Evolutionary conservation across 2,888 invertebrate genomes (phyloP), one percentile per base, ranked within the genome.

Genomic region (Rhynchonema sp.): DNA sequence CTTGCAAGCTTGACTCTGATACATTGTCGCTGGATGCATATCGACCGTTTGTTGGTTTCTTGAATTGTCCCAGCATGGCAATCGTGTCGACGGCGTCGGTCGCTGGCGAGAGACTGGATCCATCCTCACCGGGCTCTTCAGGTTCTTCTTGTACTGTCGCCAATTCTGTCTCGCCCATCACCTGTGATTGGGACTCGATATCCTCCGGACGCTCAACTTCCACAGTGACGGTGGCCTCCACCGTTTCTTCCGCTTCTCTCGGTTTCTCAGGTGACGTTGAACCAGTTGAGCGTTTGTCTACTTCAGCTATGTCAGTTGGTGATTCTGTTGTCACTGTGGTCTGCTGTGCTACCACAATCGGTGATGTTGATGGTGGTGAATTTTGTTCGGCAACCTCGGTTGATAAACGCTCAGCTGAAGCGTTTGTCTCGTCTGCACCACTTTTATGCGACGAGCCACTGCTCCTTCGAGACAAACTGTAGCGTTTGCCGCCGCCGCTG

Each of bases 141-240:
- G 66, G 65, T 49, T 67, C 67, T 60, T 70, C 70, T 28, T 65
- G 66, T 9, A 68, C 68, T 9, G 67, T 66, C 53, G 65, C 67
- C 46, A 67, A 60, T 49, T 49, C 49, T n/a, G 49, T 13, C n/a
- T 49, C 49, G 49, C 3, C 13, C 9, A 49, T n/a, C 6, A 17
- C 49, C n/a, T 17, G 49, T 6, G 49, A 49, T 23, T 49, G 9
- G 9, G 9, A 13, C 3, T 6, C 49, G 23, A 49, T n/a, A n/a
- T 49, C 49, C 3, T n/a, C n/a, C 17, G 6, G 6, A 13, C 38
- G 9, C 6, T 38, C 17, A 6, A 38, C 38, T 17, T 49, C 49
- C 20, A 20, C 49, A 38, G 17, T 17, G 17, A 38, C 38, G 20
- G 9, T 49, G 38, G 38, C 9, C 20, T 38, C 38, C 20, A 13